These are phyloP conservation scores for Cathartes aura DNA, from an alignment of 2,113 vertebrate genomes.

Conservation along the genomic window DNA sequence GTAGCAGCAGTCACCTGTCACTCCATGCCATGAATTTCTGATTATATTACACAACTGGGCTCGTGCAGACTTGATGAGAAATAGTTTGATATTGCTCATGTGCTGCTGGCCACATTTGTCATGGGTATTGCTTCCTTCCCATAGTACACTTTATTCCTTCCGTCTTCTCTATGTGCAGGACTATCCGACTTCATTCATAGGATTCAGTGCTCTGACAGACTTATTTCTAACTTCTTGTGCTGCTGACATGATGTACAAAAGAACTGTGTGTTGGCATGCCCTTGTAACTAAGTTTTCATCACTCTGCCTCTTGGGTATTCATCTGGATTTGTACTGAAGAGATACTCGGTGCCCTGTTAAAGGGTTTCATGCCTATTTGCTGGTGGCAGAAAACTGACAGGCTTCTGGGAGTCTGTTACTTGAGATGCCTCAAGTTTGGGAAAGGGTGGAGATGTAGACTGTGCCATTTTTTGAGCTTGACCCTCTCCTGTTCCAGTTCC, in stretches of 20 bases:
- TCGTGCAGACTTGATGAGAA: neutral
- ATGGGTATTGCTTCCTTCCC: neutral
- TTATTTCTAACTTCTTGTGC: neutral
- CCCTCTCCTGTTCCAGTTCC: neutral
- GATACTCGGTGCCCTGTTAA: neutral
- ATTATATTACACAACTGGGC: neutral
- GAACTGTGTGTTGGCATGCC: rapidly evolving
- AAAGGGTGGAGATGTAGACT: neutral
- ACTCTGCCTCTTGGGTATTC: neutral
- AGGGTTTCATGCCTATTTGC: neutral
- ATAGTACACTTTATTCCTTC: neutral
- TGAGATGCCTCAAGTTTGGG: neutral
- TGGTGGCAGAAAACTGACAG: neutral
- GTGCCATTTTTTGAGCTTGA: neutral
- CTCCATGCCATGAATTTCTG: neutral
- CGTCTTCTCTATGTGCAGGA: neutral
- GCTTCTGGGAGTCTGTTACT: neutral
- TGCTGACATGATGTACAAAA: neutral
- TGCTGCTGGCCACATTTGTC: neutral
- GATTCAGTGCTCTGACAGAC: neutral
- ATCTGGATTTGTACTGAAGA: neutral
- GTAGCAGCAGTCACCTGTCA: neutral
- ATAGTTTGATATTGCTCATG: neutral
- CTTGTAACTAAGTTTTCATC: neutral
- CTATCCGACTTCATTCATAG: neutral